Conservation (phyloP, 2,888 invertebrate genomes). For the Hirudinaria manillensis region DNA sequence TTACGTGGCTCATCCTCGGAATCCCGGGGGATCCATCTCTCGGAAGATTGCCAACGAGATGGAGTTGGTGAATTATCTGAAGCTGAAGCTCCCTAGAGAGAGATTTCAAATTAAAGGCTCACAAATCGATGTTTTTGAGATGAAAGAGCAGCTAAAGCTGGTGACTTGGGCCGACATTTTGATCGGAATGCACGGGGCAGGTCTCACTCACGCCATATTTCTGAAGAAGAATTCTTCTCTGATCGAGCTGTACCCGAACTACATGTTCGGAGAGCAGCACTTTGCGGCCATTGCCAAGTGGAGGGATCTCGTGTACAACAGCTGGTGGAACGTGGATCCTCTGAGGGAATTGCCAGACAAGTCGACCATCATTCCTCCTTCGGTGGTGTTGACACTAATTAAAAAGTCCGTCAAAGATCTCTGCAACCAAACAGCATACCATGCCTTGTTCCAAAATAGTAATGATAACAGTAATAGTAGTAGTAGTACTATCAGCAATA, state of each 20-base stretch:
- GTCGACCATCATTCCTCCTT: conserved; percentile 38
- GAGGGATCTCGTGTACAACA: conserved; percentile 46
- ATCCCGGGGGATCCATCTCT: conserved; percentile 47
- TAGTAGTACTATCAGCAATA: no score
- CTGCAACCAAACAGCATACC: conserved; percentile 51
- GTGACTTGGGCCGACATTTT: conserved; percentile 48
- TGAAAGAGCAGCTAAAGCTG: conserved; percentile 46
- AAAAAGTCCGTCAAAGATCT: conserved; percentile 43
- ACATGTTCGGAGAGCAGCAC: conserved; percentile 45
- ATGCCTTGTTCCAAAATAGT: background rate
- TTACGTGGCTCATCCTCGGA: conserved; percentile 52
- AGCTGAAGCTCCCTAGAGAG: conserved; percentile 39
- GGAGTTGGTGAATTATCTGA: conserved; percentile 45
- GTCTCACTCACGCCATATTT: conserved; percentile 49
- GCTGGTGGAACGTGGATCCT: conserved; percentile 48
- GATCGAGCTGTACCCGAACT: conserved; percentile 48
- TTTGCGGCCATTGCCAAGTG: conserved; percentile 49
- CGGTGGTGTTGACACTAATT: conserved; percentile 34
- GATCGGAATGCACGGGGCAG: conserved; percentile 54
- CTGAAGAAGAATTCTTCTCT: conserved; percentile 47
- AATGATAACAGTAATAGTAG: no score
- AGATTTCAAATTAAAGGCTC: conserved; percentile 42
- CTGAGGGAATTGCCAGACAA: conserved; percentile 36
- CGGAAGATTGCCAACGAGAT: conserved; percentile 51
- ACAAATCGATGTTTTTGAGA: conserved; percentile 46